phyloP scores from a whole-genome alignment of 2,113 vertebrate genomes.

The Ranitomeya variabilis region DNA sequence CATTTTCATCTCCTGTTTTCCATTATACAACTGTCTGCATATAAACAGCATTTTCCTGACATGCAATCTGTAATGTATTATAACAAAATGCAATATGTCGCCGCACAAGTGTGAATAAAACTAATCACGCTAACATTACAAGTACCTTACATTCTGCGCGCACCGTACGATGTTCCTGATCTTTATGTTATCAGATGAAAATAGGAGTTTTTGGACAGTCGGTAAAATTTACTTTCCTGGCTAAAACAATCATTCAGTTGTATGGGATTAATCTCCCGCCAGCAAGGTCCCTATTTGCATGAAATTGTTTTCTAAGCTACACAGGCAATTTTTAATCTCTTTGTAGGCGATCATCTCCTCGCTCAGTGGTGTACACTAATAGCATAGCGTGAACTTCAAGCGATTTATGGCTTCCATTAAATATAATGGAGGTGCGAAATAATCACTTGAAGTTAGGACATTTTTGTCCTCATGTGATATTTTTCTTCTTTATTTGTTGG shows the following conservation, averaged over 20 bases:
- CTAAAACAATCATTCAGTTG: conserved; percentile 20
- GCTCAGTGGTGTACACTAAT: conserved; percentile 10
- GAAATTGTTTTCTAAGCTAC: conserved; percentile 17
- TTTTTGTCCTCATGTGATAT: background rate
- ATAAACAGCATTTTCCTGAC: background rate
- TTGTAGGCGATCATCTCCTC: conserved; percentile 13
- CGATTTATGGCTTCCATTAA: conserved; percentile 14
- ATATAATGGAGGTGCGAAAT: conserved; percentile 12
- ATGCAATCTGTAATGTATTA: background rate
- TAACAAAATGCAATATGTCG: background rate
- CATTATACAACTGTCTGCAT: background rate
- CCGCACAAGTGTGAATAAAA: conserved; percentile 4
- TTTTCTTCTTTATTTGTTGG: background rate
- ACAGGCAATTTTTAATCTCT: conserved; percentile 19
- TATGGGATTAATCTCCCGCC: conserved; percentile 15
- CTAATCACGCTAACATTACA: conserved; percentile 7
- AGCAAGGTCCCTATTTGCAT: conserved; percentile 16
- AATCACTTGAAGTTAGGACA: conserved; percentile 7
- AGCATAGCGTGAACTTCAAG: background rate
- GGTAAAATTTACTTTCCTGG: background rate
- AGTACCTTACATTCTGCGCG: background rate
- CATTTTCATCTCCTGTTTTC: background rate
- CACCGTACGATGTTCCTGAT: background rate
- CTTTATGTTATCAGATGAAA: conserved; percentile 16
- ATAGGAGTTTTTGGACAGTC: conserved; percentile 10